Base-by-base conservation (phyloP, 2,113 vertebrate genomes). In the Paradoxurus hermaphroditus region DNA sequence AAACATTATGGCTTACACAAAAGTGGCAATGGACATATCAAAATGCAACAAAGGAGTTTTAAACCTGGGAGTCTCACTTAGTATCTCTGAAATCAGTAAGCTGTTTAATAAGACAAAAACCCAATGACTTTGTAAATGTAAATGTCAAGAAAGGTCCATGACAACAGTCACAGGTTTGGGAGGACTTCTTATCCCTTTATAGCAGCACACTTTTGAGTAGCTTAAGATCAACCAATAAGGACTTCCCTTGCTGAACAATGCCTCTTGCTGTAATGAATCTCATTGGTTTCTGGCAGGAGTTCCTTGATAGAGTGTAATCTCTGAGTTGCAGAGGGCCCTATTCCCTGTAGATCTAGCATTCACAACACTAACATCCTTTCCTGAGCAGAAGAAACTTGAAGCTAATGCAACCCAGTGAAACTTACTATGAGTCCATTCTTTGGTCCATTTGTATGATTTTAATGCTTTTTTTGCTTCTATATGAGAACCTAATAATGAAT, bases 281-380 rank as follows among this genome's bases (percentile, higher is more conserved):
- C 8, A 9, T 6, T 68, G 11, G 0, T 75, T 95, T 49, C 75
- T 78, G 2, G 51, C 10, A 51, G 13, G 4, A 5, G 39, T 36
- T 4, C 2, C 5, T 59, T 44, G 8, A 5, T 16, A 12, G n/a
- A 34, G 4, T 62, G 8, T 29, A 16, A 78, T 59, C 31, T 31
- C 51, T 14, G 9, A 25, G 1, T 46, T 73, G 4, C 1, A 31
- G 15, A 21, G 6, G 1, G 4, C 0, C 21, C 15, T 79, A 2
- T 0, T 3, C 21, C 19, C 34, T 49, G 13, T 39, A 1, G 11
- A 6, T 46, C 5, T 25, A 62, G 7, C 8, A 19, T 34, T 19
- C 0, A 5, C 3, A 63, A 2, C 13, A n/a, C 10, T 63, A 13
- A 4, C 25, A 18, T 82, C 3, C 0, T 78, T 90, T 79, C 12